A percentile compares a stretch with the other conserved stretches of the same genome.
Evolutionary conservation across 1,140 invertebrate species (phyloP).

Genomic region (Macrobrachium nipponense): DNA sequence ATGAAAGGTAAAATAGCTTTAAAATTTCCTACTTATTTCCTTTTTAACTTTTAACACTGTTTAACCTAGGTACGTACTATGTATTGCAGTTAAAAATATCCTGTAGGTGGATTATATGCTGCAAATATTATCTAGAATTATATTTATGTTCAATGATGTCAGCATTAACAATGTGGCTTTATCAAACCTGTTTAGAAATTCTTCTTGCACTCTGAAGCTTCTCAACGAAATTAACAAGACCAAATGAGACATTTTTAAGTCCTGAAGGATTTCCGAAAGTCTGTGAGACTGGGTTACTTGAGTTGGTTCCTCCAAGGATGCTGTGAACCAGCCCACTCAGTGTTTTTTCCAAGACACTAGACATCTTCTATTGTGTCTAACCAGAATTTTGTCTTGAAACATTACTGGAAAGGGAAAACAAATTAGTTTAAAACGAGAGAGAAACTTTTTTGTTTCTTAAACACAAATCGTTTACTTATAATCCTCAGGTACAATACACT

Average conservation of each 20-base stretch:
- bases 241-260: slow-evolving; percentile 54
- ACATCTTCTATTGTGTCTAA: slow-evolving; percentile 27
- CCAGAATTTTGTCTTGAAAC: background rate
- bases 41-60: no score
- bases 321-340: slow-evolving; percentile 49
- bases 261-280: slow-evolving; percentile 2
- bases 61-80: no score
- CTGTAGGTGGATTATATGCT: no score
- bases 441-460: no score
- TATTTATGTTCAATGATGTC: background rate
- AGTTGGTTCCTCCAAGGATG: slow-evolving; percentile 18
- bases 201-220: slow-evolving; percentile 50
- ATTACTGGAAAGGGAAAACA: slow-evolving; percentile 17
- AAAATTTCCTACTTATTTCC: no score
- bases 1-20: no score
- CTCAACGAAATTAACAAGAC: slow-evolving; percentile 45
- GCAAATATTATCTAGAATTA: background rate
- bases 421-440: background rate
- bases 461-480: no score
- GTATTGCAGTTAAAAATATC: no score
- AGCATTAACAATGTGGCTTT: background rate
- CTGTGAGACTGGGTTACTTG: slow-evolving; percentile 10
- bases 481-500: no score
- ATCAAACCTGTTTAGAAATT: slow-evolving; percentile 53
- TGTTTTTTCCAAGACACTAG: slow-evolving; percentile 49